These are phyloP conservation scores for Artemia franciscana DNA, from an alignment of 1,140 invertebrate species.

Conservation along the genomic window DNA sequence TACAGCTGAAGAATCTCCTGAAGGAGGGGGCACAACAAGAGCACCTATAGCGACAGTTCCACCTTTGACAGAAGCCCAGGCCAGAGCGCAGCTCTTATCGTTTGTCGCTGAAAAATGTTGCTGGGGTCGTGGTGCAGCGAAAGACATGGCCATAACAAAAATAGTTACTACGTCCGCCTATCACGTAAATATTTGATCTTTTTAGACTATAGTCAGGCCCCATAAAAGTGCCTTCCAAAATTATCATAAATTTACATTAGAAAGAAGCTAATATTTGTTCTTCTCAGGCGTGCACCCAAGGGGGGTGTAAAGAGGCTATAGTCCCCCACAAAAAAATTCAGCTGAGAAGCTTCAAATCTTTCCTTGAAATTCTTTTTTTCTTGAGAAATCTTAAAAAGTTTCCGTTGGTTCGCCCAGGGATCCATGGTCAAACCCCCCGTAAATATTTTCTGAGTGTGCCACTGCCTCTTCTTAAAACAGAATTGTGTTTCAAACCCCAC, in stretches of 20 bases:
- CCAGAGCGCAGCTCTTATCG: constrained; percentile 23
- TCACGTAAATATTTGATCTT: constrained; percentile 22
- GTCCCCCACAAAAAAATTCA: background rate
- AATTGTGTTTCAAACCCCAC: no score
- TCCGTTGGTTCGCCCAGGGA: no score
- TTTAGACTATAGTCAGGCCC: no score
- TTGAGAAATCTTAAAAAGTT: no score
- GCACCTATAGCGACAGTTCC: constrained; percentile 13
- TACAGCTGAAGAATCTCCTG: constrained; percentile 5
- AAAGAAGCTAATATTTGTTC: background rate
- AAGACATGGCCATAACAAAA: constrained; percentile 25
- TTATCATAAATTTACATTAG: background rate
- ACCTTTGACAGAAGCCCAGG: constrained; percentile 25
- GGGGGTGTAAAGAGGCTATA: background rate
- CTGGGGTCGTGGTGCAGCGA: constrained; percentile 27
- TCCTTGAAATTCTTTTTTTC: no score
- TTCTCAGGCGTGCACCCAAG: background rate
- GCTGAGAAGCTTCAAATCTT: no score
- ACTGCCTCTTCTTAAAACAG: no score
- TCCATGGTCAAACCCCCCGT: no score
- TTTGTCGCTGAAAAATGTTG: constrained; percentile 28
- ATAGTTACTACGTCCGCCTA: constrained; percentile 27
- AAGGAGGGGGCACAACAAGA: constrained; percentile 10
- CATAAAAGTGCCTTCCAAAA: background rate
- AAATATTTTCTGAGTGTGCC: no score